Evolutionary conservation across 2,113 vertebrate genomes (phyloP).

Genomic region (Cnemophilus loriae): DNA sequence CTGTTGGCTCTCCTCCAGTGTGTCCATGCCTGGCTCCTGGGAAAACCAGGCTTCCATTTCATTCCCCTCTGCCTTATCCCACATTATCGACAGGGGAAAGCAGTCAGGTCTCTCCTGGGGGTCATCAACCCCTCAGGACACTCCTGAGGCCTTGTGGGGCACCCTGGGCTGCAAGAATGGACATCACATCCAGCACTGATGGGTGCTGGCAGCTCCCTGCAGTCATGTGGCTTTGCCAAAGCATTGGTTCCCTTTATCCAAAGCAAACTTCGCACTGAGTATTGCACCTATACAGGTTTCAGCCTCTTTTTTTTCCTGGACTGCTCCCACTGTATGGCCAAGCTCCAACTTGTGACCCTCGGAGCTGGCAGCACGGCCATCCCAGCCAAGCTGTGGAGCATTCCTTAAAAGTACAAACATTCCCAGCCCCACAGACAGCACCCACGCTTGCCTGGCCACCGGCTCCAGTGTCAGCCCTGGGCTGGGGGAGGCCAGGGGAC

Average conservation of each 20-base stretch:
- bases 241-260: background rate
- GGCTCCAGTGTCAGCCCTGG: background rate
- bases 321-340: background rate
- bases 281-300: background rate
- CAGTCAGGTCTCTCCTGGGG: background rate
- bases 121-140: accelerated
- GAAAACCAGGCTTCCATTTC: background rate
- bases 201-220: background rate
- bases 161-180: accelerated
- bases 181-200: background rate
- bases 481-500: background rate
- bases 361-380: background rate
- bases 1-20: accelerated
- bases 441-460: accelerated
- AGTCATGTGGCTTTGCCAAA: background rate
- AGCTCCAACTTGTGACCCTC: background rate
- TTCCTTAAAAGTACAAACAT: conserved; percentile 48
- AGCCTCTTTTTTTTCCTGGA: background rate
- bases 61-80: background rate
- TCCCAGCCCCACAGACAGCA: background rate
- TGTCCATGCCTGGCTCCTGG: background rate
- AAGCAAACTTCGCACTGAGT: background rate
- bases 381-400: background rate
- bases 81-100: background rate
- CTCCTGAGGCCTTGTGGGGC: background rate